Conservation (phyloP, 2,113 vertebrate genomes). For the Danionella cerebrum region DNA sequence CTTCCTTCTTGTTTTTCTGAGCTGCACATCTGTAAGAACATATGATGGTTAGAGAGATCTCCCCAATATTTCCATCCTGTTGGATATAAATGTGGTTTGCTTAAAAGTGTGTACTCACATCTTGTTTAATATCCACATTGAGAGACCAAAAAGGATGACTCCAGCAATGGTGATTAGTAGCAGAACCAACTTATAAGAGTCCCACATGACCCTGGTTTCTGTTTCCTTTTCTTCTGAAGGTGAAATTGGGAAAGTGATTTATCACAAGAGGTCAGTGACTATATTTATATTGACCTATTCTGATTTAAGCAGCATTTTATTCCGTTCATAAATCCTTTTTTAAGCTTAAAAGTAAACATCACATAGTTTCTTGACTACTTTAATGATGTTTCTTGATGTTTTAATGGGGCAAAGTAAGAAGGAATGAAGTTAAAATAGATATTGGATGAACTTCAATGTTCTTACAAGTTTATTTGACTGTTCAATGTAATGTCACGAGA, state of each 20-base stretch:
- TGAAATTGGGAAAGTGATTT: background rate
- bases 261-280: too few species aligned
- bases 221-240: background rate
- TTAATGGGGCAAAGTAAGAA: too few species aligned
- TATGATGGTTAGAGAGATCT: background rate
- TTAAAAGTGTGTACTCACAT: constrained; percentile 35
- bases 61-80: too few species aligned
- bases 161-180: background rate
- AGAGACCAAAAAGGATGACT: constrained; percentile 16
- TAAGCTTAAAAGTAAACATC: background rate
- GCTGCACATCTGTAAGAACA: constrained; percentile 21
- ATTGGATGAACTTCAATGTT: too few species aligned
- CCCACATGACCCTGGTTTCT: background rate
- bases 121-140: constrained; percentile 19
- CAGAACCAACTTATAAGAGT: background rate
- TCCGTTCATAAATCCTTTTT: background rate
- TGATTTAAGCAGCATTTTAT: too few species aligned
- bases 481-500: too few species aligned
- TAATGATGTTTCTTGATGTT: too few species aligned
- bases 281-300: too few species aligned
- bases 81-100: too few species aligned
- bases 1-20: constrained; percentile 3
- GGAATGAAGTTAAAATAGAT: too few species aligned
- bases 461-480: too few species aligned
- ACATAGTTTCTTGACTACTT: too few species aligned